Conservation (phyloP, 2,888 invertebrate genomes). For the Acronicta aceris region DNA sequence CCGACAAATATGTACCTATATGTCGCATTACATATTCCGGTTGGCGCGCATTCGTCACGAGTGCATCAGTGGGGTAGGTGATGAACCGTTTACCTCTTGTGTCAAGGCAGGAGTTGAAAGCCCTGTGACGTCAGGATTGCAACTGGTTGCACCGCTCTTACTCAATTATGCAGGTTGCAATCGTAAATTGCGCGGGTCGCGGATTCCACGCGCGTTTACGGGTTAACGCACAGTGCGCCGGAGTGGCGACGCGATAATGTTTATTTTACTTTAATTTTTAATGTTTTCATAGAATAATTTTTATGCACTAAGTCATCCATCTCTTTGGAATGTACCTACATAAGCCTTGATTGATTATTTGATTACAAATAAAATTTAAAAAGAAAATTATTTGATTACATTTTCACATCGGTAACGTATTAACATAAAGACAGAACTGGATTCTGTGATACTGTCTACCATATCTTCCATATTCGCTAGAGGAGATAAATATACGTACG, state of each 20-base stretch:
- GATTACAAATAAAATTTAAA: no score
- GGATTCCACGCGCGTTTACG: not conserved
- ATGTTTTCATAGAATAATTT: no score
- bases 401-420: no score
- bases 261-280: not conserved
- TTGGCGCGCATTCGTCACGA: not conserved
- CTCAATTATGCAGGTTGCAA: slow-evolving; percentile 35
- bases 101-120: slow-evolving; percentile 24
- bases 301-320: no score
- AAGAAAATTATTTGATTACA: no score
- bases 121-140: slow-evolving; percentile 41
- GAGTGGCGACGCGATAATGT: slow-evolving; percentile 1
- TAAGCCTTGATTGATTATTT: no score
- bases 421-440: no score
- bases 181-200: slow-evolving; percentile 27
- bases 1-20: not conserved
- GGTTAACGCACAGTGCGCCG: slow-evolving; percentile 1
- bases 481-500: no score
- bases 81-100: slow-evolving; percentile 41
- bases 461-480: no score
- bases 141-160: slow-evolving; percentile 17
- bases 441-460: no score
- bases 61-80: slow-evolving; percentile 32
- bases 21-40: not conserved
- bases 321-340: no score